These are phyloP conservation scores for Catharus ustulatus DNA, from an alignment of 2,797 vertebrate genomes.

Conservation along the genomic window DNA sequence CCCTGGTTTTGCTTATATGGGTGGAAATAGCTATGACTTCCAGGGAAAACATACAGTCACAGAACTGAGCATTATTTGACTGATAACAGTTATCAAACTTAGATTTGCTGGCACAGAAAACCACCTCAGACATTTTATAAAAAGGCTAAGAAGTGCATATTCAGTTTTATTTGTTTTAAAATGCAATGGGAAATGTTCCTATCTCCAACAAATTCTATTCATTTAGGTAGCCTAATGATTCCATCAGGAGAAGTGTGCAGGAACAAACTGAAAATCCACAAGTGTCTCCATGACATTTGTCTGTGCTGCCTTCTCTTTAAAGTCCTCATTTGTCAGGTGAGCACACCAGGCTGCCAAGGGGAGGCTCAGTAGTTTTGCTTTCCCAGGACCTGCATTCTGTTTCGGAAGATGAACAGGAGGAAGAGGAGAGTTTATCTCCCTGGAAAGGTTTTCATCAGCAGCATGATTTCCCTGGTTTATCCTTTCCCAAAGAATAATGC, in stretches of 20 bases:
- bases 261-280: neutral
- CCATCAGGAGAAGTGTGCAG: neutral
- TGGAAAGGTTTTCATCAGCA: conserved; percentile 9
- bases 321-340: neutral
- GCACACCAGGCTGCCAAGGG: neutral
- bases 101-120: neutral
- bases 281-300: neutral
- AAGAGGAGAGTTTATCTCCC: neutral
- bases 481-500: neutral
- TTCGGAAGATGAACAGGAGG: neutral
- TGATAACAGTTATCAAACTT: neutral
- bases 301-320: neutral
- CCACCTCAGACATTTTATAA: neutral
- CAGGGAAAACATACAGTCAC: fast-evolving
- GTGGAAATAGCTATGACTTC: neutral
- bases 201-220: fast-evolving
- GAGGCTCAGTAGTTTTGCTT: neutral
- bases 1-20: neutral
- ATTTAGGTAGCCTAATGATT: neutral
- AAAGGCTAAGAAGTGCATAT: neutral
- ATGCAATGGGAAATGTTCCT: neutral
- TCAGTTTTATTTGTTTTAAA: neutral
- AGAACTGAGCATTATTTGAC: neutral
- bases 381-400: neutral
- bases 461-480: neutral